Percentiles rank a stretch among this genome's conserved stretches.
Conservation (phyloP, 1,140 invertebrate species). For the Eriocheir sinensis region DNA sequence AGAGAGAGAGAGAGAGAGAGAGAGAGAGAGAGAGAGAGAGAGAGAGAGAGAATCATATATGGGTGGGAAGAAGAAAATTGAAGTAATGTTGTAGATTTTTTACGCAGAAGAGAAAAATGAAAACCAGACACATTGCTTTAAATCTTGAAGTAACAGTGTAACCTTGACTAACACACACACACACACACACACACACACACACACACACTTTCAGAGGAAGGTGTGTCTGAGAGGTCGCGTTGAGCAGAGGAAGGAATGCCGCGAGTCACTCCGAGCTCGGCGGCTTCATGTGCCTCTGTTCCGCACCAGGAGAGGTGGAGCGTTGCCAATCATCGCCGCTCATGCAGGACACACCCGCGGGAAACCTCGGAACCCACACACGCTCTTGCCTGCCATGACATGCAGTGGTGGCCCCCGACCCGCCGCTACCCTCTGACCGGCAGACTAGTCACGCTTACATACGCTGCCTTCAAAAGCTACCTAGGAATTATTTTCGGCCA, state of each 20-base stretch:
- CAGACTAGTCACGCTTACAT: too few species aligned
- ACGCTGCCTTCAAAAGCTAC: too few species aligned
- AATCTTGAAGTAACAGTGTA: neutral
- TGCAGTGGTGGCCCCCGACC: too few species aligned
- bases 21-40: neutral
- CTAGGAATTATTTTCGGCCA: too few species aligned
- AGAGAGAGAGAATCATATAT: neutral
- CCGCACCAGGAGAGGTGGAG: neutral
- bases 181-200: conserved; percentile 47
- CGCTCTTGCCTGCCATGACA: too few species aligned
- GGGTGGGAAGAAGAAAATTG: neutral
- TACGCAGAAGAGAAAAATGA: neutral
- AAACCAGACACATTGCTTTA: neutral
- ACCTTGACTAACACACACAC: conserved; percentile 20
- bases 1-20: neutral
- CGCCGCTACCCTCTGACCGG: too few species aligned
- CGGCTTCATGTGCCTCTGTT: neutral
- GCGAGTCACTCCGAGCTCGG: neutral
- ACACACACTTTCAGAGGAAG: conserved; percentile 26
- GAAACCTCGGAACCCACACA: neutral
- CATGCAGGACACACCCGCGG: neutral
- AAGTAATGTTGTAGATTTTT: neutral
- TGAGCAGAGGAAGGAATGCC: neutral
- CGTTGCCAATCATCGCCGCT: neutral
- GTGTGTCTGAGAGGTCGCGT: neutral